Conservation (phyloP, 2,888 invertebrate genomes). For the Hofmannophila pseudospretella region DNA sequence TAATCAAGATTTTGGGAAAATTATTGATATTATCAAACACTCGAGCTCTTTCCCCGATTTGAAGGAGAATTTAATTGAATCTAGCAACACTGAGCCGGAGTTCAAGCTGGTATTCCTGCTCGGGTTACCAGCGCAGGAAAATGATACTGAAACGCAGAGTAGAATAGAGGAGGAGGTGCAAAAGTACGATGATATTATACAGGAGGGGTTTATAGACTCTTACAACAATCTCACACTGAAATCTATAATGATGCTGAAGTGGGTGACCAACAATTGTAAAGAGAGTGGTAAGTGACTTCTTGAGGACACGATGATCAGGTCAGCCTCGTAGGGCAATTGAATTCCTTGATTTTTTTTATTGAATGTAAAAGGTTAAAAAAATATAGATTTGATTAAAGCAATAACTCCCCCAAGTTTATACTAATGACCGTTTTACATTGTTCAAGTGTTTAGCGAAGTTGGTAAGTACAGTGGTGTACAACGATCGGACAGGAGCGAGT, state of each 20-base stretch:
- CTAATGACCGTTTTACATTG: no score
- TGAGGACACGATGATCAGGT: no score
- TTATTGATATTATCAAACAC: conserved; percentile 35
- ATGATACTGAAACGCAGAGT: conserved; percentile 77
- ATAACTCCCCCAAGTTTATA: no score
- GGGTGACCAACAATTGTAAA: conserved; percentile 84
- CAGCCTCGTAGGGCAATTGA: no score
- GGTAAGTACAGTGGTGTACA: no score
- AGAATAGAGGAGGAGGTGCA: conserved; percentile 82
- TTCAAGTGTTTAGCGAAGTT: no score
- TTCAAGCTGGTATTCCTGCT: conserved; percentile 72
- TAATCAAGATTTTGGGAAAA: conserved; percentile 32
- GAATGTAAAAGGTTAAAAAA: no score
- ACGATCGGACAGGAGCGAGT: no score
- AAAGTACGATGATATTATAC: conserved; percentile 86
- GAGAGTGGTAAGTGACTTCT: conserved; percentile 69
- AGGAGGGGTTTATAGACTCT: conserved; percentile 89
- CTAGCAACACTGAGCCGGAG: conserved; percentile 33
- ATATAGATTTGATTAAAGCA: no score
- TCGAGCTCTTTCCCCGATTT: conserved; percentile 27
- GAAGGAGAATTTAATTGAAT: conserved; percentile 17
- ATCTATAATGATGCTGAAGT: conserved; percentile 90
- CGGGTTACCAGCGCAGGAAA: conserved; percentile 79
- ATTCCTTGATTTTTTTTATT: no score
- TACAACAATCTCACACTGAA: conserved; percentile 93